Conservation (phyloP, 2,888 invertebrate species). For the Yponomeuta malinellus region DNA sequence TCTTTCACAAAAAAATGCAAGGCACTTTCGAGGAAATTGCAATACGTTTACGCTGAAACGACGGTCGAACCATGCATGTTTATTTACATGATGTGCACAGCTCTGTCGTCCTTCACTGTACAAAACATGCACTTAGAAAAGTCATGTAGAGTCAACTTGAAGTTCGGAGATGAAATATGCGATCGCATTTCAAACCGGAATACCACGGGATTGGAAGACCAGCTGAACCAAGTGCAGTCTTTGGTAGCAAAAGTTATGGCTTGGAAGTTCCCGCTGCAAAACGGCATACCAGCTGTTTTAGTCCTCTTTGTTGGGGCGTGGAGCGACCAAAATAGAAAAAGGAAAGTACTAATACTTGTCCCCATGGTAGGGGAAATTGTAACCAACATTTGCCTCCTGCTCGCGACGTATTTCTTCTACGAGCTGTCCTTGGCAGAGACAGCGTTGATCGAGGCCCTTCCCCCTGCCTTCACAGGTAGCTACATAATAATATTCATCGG, state of each 20-base stretch:
- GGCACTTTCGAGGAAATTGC: conserved; percentile 49
- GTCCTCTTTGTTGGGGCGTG: conserved; percentile 78
- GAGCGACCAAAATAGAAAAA: conserved; percentile 76
- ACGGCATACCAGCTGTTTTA: conserved; percentile 73
- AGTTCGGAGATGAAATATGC: conserved; percentile 70
- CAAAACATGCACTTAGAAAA: conserved; percentile 77
- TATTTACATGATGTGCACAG: conserved; percentile 78
- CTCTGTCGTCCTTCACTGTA: conserved; percentile 78
- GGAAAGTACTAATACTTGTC: conserved; percentile 76
- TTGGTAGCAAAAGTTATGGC: conserved; percentile 71
- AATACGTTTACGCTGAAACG: conserved; percentile 49
- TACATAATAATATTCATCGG: conserved; percentile 77
- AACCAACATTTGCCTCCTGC: conserved; percentile 67
- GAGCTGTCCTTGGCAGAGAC: conserved; percentile 68
- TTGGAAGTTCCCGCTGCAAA: conserved; percentile 77
- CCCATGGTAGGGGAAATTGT: conserved; percentile 75
- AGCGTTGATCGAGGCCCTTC: conserved; percentile 72
- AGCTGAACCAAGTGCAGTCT: conserved; percentile 61
- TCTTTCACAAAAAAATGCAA: conserved; percentile 56
- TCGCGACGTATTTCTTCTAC: conserved; percentile 74
- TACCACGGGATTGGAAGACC: conserved; percentile 55
- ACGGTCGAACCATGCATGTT: conserved; percentile 82
- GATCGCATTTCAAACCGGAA: conserved; percentile 62
- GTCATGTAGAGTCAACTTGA: conserved; percentile 72
- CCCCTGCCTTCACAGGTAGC: conserved; percentile 77